Base-by-base conservation (phyloP, 1,140 invertebrate genomes). In the Anastrepha ludens region DNA sequence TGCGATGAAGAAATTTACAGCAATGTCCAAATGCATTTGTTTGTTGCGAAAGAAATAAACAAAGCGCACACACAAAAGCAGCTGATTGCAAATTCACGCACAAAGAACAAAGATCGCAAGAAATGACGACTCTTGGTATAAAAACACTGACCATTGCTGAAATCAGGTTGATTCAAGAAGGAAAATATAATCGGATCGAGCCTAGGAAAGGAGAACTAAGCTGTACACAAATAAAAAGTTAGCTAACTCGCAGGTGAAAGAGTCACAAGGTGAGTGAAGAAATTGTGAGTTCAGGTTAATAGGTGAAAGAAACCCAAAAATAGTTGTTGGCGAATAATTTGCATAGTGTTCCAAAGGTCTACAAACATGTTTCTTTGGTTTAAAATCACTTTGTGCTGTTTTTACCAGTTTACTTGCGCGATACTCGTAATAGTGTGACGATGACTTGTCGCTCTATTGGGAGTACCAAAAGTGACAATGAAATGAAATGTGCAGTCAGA, bases 51-150 rank as follows among this genome's bases (percentile, higher is more conserved):
- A 81, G 20, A 55, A 81, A 55, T n/a, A 11, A 15, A 7, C 29
- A 86, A 86, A 60, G n/a, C 59, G n/a, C 17, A 81, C 7, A 64
- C 3, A 11, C 50, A 60, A 65, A 86, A 78, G 29, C 85, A 86
- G 39, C 58, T 62, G 58, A 65, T 44, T 59, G 58, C 17, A n/a
- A 62, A 62, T 60, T 41, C 29, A 29, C 39, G 17, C 58, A 9
- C 5, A 15, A 60, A 55, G 50, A 44, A 86, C 85, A 59, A 86
- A 86, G 39, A 65, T 58, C 85, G n/a, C 55, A 60, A 6, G 50
- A 55, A 59, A 59, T 3, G n/a, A n/a, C 3, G 1, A 47, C 74
- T 81, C 17, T 11, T 81, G 74, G n/a, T 81, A 81, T 81, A 81
- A 81, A 81, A 81, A 55, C 74, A 47, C 15, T 81, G 7, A 20